Conservation (phyloP, 2,113 vertebrate species). For the Ameiurus melas region DNA sequence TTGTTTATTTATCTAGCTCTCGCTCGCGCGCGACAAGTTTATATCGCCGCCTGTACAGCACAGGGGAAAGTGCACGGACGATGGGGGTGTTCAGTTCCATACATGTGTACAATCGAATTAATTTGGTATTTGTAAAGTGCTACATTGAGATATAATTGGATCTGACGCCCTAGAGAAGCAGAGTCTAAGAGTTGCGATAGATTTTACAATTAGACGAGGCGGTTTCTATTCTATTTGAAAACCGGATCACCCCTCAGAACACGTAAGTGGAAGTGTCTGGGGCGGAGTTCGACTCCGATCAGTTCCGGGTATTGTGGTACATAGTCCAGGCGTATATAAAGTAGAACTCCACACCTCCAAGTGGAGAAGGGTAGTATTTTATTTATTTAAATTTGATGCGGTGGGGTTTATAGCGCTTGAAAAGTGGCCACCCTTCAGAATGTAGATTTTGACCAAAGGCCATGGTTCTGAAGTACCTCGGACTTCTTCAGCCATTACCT, state of each 20-base stretch:
- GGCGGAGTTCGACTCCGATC: too few species aligned
- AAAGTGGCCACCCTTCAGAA: too few species aligned
- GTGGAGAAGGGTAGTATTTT: too few species aligned
- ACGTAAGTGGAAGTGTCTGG: neutral
- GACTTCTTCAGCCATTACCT: too few species aligned
- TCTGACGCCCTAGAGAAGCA: fast-evolving
- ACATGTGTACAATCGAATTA: neutral
- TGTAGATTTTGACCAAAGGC: too few species aligned
- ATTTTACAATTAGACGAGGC: neutral
- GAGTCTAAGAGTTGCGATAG: neutral
- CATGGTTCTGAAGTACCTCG: too few species aligned
- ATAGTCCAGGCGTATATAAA: too few species aligned
- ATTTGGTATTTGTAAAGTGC: neutral
- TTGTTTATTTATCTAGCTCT: too few species aligned
- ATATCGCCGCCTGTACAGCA: neutral
- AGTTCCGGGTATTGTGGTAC: too few species aligned
- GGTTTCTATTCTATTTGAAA: neutral
- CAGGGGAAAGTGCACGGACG: fast-evolving
- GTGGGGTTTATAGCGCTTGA: too few species aligned
- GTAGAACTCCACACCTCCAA: too few species aligned
- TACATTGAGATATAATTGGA: neutral
- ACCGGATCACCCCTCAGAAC: neutral
- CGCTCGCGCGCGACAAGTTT: neutral
- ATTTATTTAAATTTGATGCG: too few species aligned
- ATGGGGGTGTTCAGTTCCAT: neutral